These are phyloP conservation scores for Oreochromis niloticus DNA, from an alignment of 2,113 vertebrate species.

Conservation along the genomic window DNA sequence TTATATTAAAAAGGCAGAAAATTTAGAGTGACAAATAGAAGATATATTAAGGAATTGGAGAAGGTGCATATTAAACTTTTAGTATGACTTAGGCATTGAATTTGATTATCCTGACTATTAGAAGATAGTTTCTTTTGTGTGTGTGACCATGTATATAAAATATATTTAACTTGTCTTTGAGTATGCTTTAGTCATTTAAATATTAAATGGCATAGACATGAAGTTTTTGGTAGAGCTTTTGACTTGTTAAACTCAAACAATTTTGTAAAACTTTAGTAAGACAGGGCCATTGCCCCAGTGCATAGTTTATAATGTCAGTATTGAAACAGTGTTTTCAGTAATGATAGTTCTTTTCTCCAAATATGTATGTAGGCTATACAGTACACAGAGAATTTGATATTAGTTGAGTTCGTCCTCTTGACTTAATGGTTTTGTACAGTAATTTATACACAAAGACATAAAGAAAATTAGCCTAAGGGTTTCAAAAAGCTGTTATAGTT, in stretches of 20 bases:
- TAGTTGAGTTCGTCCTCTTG: not conserved
- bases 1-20: not conserved
- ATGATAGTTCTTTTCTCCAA: not conserved
- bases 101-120: not conserved
- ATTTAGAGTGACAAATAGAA: not conserved
- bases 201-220: not conserved
- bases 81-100: not conserved
- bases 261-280: not conserved
- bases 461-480: not conserved
- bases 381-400: not conserved
- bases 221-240: not conserved
- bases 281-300: not conserved
- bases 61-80: not conserved
- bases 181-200: not conserved
- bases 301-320: not conserved
- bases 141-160: not conserved
- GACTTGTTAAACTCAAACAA: not conserved
- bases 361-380: not conserved
- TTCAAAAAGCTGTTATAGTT: not conserved
- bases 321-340: not conserved
- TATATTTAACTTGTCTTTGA: not conserved
- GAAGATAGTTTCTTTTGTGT: not conserved
- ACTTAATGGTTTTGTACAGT: not conserved
- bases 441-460: not conserved
- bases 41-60: not conserved